A percentile compares a stretch with the other conserved stretches of the same genome.
Conservation (phyloP, 2,888 invertebrate genomes). For the Ormia ochracea region DNA sequence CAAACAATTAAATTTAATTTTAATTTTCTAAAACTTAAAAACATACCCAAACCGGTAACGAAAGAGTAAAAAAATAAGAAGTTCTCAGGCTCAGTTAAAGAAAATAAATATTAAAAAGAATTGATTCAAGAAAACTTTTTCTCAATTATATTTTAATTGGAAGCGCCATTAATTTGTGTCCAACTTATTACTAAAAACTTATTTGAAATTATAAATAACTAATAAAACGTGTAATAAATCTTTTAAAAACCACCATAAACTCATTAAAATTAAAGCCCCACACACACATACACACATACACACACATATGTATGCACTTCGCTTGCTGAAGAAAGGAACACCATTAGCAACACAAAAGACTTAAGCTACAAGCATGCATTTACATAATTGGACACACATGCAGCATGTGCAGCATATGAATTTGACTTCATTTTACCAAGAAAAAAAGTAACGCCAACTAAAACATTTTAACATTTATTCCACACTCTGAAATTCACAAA, state of each 20-base stretch:
- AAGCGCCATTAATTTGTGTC: neutral
- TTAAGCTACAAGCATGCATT: constrained; percentile 39
- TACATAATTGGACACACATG: constrained; percentile 13
- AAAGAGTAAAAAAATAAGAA: too few relatives aligned
- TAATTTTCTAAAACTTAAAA: too few relatives aligned
- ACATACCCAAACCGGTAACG: too few relatives aligned
- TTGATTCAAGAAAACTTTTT: too few relatives aligned
- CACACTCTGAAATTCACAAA: constrained; percentile 6
- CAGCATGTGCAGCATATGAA: neutral
- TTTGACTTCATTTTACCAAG: neutral
- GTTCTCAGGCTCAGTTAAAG: too few relatives aligned
- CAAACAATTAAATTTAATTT: too few relatives aligned
- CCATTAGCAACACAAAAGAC: constrained; percentile 36
- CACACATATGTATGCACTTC: too few relatives aligned
- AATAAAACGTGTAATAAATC: constrained; percentile 9
- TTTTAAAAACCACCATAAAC: neutral
- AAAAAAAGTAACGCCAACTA: neutral
- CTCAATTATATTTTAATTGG: neutral
- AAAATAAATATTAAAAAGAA: too few relatives aligned
- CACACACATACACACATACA: neutral
- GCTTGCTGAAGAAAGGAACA: neutral
- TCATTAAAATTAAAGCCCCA: constrained; percentile 15
- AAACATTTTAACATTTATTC: neutral
- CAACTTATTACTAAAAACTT: neutral
- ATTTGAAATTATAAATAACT: neutral